These are phyloP conservation scores for Datnioides undecimradiatus DNA, from an alignment of 2,113 vertebrate genomes.

Conservation along the genomic window DNA sequence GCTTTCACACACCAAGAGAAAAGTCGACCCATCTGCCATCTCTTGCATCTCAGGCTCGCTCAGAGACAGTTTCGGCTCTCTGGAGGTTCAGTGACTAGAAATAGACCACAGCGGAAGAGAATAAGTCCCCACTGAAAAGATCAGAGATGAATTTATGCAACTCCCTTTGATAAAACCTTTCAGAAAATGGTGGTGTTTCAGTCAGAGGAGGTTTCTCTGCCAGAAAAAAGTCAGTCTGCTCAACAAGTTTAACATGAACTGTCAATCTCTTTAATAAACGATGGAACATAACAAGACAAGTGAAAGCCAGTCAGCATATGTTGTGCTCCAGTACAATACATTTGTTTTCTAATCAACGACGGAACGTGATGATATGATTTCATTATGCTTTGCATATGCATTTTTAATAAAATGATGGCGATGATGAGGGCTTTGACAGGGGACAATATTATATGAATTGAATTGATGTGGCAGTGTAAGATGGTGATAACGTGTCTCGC, in stretches of 20 bases:
- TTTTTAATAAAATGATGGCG: slow-evolving; percentile 13
- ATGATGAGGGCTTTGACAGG: slow-evolving; percentile 19
- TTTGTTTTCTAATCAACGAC: slow-evolving; percentile 7
- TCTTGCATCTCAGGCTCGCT: slow-evolving; percentile 53
- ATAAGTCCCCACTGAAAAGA: slow-evolving; percentile 48
- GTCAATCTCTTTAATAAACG: neutral
- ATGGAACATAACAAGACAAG: neutral
- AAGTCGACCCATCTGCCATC: slow-evolving; percentile 55
- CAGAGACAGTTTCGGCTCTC: slow-evolving; percentile 53
- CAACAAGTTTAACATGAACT: neutral
- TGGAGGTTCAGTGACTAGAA: slow-evolving; percentile 57
- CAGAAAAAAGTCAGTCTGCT: slow-evolving; percentile 10
- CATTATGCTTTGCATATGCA: neutral
- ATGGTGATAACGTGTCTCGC: neutral
- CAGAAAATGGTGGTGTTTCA: slow-evolving; percentile 1
- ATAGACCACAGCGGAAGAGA: slow-evolving; percentile 48
- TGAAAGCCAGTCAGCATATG: neutral
- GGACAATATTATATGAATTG: neutral
- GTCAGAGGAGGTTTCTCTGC: slow-evolving; percentile 8
- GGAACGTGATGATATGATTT: neutral
- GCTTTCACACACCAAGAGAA: slow-evolving; percentile 39
- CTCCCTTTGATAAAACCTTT: slow-evolving; percentile 48
- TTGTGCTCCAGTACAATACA: neutral
- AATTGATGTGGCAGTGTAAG: neutral
- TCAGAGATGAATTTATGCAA: slow-evolving; percentile 54